These are phyloP conservation scores for Agonopterix heracliana DNA, from an alignment of 2,888 invertebrate species.

Conservation along the genomic window DNA sequence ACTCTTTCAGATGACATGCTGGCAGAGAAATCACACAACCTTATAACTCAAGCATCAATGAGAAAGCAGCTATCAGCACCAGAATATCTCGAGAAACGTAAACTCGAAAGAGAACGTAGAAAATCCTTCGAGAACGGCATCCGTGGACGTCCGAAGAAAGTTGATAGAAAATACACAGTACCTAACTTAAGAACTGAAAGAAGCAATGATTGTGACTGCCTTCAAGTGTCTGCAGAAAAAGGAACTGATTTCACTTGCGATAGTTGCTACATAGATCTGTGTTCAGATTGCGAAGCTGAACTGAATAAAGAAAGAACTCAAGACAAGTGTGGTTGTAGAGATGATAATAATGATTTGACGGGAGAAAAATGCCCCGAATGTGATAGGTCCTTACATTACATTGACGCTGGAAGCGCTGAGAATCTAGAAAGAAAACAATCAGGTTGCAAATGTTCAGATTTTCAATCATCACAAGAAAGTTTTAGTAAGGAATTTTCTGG, in stretches of 20 bases:
- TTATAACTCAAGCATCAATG: constrained; percentile 76
- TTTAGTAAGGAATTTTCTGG: constrained; percentile 53
- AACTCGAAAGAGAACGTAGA: constrained; percentile 81
- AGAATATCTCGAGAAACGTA: constrained; percentile 91
- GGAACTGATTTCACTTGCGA: constrained; percentile 66
- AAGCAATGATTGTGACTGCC: constrained; percentile 54
- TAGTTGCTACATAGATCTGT: constrained; percentile 59
- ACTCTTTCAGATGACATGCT: constrained; percentile 75
- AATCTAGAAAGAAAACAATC: constrained; percentile 52
- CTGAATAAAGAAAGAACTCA: constrained; percentile 42
- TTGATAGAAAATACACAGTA: constrained; percentile 61
- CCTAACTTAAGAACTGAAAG: constrained; percentile 40
- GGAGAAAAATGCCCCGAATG: constrained; percentile 62
- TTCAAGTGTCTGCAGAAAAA: constrained; percentile 56
- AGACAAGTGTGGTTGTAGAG: constrained; percentile 47
- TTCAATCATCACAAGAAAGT: constrained; percentile 68
- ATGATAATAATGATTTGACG: constrained; percentile 29
- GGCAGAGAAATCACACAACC: constrained; percentile 76
- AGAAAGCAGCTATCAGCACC: constrained; percentile 89
- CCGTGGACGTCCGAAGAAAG: constrained; percentile 76
- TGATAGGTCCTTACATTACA: constrained; percentile 57
- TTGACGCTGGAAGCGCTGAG: constrained; percentile 60
- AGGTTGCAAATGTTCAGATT: constrained; percentile 61
- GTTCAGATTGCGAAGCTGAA: constrained; percentile 64
- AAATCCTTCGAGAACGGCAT: constrained; percentile 78